phyloP scores from a whole-genome alignment of 2,797 vertebrate species.

The Jordanella pulchra region DNA sequence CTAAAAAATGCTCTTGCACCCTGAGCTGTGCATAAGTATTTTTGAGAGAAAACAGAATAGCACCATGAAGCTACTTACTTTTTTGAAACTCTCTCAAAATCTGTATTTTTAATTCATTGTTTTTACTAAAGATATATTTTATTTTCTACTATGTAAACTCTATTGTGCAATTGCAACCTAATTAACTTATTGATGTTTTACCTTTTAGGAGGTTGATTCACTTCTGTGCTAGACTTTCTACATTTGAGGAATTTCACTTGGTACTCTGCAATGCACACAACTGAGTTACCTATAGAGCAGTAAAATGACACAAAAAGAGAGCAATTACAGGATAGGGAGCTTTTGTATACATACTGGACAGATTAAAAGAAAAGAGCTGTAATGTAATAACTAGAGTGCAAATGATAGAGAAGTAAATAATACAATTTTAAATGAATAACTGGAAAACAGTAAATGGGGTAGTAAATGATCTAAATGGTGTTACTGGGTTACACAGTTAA shows the following conservation, averaged over 20 bases:
- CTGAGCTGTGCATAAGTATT: neutral
- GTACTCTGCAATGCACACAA: too few relatives aligned
- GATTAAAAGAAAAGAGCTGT: too few relatives aligned
- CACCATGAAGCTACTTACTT: neutral
- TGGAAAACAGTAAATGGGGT: too few relatives aligned
- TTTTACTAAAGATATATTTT: neutral
- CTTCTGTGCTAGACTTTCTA: constrained; percentile 27
- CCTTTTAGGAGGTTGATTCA: constrained; percentile 60
- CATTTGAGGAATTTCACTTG: constrained; percentile 3
- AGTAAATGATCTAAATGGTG: too few relatives aligned
- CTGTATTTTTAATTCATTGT: neutral
- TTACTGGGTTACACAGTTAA: too few relatives aligned
- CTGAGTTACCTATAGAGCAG: too few relatives aligned
- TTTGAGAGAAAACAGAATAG: neutral
- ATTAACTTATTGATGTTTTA: neutral
- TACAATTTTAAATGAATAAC: too few relatives aligned
- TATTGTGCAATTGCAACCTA: neutral
- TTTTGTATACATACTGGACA: too few relatives aligned
- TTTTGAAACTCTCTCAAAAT: neutral
- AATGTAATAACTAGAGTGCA: too few relatives aligned
- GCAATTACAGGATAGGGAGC: too few relatives aligned
- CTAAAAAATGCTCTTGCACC: neutral
- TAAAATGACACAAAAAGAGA: too few relatives aligned
- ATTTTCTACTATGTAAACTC: neutral
- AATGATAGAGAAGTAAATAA: too few relatives aligned